Base-by-base conservation (phyloP, 2,888 invertebrate genomes). In the Muscina levida region DNA sequence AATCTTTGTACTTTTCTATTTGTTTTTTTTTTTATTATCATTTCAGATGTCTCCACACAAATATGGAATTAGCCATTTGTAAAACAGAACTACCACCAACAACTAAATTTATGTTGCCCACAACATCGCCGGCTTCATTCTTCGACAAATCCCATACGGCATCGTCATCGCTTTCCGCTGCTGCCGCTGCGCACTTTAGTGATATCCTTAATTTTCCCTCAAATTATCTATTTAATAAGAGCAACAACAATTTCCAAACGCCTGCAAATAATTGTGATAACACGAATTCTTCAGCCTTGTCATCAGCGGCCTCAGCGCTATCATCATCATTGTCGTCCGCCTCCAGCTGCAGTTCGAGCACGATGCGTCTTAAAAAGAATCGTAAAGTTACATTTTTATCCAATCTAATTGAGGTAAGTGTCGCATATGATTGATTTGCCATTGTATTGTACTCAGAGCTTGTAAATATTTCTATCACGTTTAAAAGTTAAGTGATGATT, bases 291-390 rank as follows among this genome's bases (percentile, higher is more conserved):
- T 39, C 68, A n/a, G n/a, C 31, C 31, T 8, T 31, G 3, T 8
- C 31, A 31, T 5, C 31, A 31, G n/a, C n/a, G n/a, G n/a, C n/a
- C 39, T 26, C 53, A 65, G 11, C 78, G 19, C 66, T 71, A 57
- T 70, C 77, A 66, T 15, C 48, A 76, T 24, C 80, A 66, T 26
- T 31, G 68, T 39, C 74, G 44, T 62, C 72, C 37, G 46, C 57
- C 31, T 53, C 46, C 57, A 77, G 19, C 19, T 67, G 31, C 66
- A 82, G 53, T 82, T 62, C 59, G 44, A 77, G 26, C 77, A 83
- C 82, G 85, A 90, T 90, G 90, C 87, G 91, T 84, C 86, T 90
- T 82, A 90, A 90, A 85, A 90, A 90, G 87, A 90, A 89, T 86
- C 89, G 91, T 59, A 89, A 89, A 87, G 90, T 90, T 39, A 90